Evolutionary conservation across 1,140 invertebrate species (phyloP).

Genomic region (Diorhabda carinulata): DNA sequence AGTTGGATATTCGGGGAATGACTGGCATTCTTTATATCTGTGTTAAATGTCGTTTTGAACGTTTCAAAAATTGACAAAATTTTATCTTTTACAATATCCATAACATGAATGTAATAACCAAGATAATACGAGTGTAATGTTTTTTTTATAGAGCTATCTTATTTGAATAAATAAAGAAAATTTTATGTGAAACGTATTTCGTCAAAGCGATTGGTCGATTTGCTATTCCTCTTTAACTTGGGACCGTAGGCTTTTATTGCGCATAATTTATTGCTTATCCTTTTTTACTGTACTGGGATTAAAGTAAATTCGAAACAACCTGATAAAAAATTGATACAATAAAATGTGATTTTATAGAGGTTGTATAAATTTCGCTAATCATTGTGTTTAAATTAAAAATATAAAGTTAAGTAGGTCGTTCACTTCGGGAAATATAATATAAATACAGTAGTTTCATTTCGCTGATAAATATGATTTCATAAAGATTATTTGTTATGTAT

Average conservation of each 20-base stretch:
- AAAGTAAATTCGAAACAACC: neutral
- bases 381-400: no score
- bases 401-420: no score
- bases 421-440: no score
- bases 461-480: no score
- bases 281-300: conserved; percentile 1
- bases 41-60: no score
- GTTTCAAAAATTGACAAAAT: no score
- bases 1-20: no score
- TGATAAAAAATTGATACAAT: conserved; percentile 1
- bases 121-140: neutral
- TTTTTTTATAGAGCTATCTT: conserved; percentile 3
- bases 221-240: conserved; percentile 2
- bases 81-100: no score
- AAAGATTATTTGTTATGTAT: no score
- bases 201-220: neutral
- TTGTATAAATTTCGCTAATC: no score
- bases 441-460: no score
- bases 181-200: neutral
- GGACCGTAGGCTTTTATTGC: neutral
- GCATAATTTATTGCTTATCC: neutral
- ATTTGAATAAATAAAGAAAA: neutral
- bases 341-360: neutral
- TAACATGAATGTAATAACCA: neutral
- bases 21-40: no score